Evolutionary conservation across 2,888 invertebrate genomes (phyloP).

Genomic region (Eremobia ochroleuca): DNA sequence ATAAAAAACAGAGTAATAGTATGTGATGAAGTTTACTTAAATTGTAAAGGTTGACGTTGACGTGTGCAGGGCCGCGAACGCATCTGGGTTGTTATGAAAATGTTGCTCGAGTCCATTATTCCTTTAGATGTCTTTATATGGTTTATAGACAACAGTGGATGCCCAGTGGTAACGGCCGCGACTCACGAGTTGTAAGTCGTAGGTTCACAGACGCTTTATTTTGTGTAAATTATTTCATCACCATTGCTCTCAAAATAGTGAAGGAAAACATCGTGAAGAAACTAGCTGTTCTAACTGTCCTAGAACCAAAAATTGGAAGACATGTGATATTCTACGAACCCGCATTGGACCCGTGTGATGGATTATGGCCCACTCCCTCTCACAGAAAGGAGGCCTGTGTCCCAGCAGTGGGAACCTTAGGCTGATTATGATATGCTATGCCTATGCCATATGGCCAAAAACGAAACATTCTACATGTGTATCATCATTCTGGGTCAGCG

Average conservation of each 20-base stretch:
- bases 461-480: constrained; percentile 18
- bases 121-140: neutral
- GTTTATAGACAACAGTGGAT: too few species aligned
- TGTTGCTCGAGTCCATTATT: neutral
- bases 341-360: neutral
- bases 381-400: too few species aligned
- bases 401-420: neutral
- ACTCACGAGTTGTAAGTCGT: too few species aligned
- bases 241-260: neutral
- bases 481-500: constrained; percentile 57
- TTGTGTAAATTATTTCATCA: neutral
- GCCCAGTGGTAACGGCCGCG: too few species aligned
- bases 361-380: neutral
- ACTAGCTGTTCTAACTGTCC: too few species aligned
- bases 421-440: too few species aligned
- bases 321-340: neutral
- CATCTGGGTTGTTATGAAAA: neutral
- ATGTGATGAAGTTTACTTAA: too few species aligned
- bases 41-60: too few species aligned
- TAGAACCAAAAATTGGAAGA: too few species aligned
- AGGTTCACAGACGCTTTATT: neutral
- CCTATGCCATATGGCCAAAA: neutral
- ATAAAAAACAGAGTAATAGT: too few species aligned
- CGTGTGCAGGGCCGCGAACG: neutral
- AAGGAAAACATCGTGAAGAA: neutral